Percentiles rank a stretch among this genome's conserved stretches.
Conservation (phyloP, 1,140 invertebrate genomes). For the Drosophila varians region DNA sequence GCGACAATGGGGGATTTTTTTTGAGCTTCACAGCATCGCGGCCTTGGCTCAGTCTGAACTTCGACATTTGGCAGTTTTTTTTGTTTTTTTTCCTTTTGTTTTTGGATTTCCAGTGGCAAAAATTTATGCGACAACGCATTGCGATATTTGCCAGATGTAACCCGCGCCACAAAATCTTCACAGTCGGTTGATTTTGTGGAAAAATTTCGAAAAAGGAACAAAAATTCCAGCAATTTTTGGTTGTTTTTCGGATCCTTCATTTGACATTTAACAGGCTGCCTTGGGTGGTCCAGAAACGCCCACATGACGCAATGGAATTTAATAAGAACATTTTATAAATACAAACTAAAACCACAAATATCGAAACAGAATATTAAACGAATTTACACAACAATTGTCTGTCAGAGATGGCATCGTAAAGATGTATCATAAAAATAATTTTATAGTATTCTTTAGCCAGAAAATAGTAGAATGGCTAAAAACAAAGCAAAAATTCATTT, state of each 20-base stretch:
- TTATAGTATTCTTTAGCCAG: slow-evolving; percentile 26
- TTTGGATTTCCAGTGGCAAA: slow-evolving; percentile 16
- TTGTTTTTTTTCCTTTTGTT: slow-evolving; percentile 14
- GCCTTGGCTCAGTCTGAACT: slow-evolving; percentile 33
- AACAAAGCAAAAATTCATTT: slow-evolving; percentile 13
- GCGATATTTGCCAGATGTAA: slow-evolving; percentile 49
- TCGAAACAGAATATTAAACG: neutral
- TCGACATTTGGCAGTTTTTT: slow-evolving; percentile 24
- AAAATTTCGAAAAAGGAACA: neutral
- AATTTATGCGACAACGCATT: slow-evolving; percentile 55
- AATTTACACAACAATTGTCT: slow-evolving; percentile 46
- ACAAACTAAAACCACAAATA: neutral
- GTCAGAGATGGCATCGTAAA: slow-evolving; percentile 30
- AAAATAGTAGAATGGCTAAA: slow-evolving; percentile 25
- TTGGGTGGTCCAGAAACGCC: slow-evolving; percentile 6
- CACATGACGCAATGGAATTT: slow-evolving; percentile 18
- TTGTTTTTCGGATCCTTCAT: neutral
- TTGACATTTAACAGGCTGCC: slow-evolving; percentile 26
- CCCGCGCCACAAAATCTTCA: slow-evolving; percentile 43
- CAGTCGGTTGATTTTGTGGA: slow-evolving; percentile 35
- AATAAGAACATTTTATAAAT: neutral
- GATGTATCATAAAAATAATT: slow-evolving; percentile 20
- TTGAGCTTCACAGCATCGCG: too few species aligned
- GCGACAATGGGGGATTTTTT: too few species aligned
- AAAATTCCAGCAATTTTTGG: slow-evolving; percentile 19